Evolutionary conservation across 2,113 vertebrate species (phyloP).

Genomic region (Clarias gariepinus): DNA sequence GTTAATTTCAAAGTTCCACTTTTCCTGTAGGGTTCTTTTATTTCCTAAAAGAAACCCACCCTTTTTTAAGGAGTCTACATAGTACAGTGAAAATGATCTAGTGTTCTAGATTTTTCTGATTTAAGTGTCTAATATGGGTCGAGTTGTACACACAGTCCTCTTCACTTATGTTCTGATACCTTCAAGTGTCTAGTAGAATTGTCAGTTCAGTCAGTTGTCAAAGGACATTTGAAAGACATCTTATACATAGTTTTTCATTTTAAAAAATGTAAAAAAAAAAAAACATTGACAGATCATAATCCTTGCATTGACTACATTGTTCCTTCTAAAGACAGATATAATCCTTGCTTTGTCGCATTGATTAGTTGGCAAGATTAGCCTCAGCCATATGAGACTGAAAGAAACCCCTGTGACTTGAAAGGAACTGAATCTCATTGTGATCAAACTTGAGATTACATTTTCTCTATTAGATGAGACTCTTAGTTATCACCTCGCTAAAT

Average conservation of each 20-base stretch:
- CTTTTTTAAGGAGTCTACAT: too few relatives aligned
- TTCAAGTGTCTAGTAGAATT: background rate
- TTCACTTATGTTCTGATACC: background rate
- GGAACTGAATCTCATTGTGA: slow-evolving; percentile 13
- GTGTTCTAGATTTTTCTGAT: background rate
- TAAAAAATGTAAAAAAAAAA: too few relatives aligned
- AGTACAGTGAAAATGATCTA: background rate
- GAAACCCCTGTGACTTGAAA: background rate
- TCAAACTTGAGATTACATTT: slow-evolving; percentile 25
- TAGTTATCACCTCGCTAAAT: slow-evolving; percentile 11
- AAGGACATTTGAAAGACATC: background rate
- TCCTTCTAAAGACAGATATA: slow-evolving; percentile 8
- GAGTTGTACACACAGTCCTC: background rate
- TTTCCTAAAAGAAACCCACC: background rate
- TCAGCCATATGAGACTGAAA: background rate
- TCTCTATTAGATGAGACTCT: background rate
- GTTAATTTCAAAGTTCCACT: background rate
- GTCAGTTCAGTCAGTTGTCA: background rate
- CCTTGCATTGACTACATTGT: background rate
- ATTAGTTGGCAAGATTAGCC: slow-evolving; percentile 21
- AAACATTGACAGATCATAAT: too few relatives aligned
- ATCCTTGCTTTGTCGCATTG: slow-evolving; percentile 8
- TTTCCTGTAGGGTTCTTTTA: too few relatives aligned
- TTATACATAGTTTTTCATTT: background rate
- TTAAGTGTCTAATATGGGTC: background rate